These are phyloP conservation scores for Ophioderma brevispina DNA, from an alignment of 35 echinoderm and acorn worm species.

Conservation along the genomic window DNA sequence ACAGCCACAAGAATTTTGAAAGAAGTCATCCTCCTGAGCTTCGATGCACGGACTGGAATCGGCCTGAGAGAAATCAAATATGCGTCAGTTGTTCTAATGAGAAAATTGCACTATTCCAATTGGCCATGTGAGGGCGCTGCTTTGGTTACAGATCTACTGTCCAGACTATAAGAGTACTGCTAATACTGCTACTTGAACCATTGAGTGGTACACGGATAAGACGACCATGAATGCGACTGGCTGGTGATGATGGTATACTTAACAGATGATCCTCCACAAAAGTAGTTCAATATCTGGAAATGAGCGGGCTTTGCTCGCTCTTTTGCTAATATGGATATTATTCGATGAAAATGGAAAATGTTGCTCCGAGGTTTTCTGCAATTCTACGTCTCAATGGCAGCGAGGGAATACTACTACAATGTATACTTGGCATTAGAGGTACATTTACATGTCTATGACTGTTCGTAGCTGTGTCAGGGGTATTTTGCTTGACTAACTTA, in stretches of 20 bases:
- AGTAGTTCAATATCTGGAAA: conserved; percentile 16
- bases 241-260: not conserved
- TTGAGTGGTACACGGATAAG: conserved; percentile 18
- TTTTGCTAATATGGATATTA: conserved; percentile 25
- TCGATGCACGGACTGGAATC: conserved; percentile 68
- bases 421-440: not conserved
- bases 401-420: not conserved
- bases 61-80: conserved; percentile 36
- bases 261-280: not conserved
- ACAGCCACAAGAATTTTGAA: conserved; percentile 70
- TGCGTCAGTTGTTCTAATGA: conserved; percentile 42
- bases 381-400: not conserved
- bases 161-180: too few relatives aligned
- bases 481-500: not conserved
- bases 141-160: not conserved
- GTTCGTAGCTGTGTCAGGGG: not conserved
- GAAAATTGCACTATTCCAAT: not conserved
- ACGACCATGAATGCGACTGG: conserved; percentile 13
- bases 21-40: conserved; percentile 81
- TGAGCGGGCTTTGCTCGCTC: conserved; percentile 11
- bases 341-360: conserved; percentile 20
- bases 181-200: too few relatives aligned
- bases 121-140: not conserved
- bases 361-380: not conserved
- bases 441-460: not conserved